Evolutionary conservation across 2,113 vertebrate genomes (phyloP), one percentile per base, ranked within the genome.

Genomic region (Prunella himalayana): DNA sequence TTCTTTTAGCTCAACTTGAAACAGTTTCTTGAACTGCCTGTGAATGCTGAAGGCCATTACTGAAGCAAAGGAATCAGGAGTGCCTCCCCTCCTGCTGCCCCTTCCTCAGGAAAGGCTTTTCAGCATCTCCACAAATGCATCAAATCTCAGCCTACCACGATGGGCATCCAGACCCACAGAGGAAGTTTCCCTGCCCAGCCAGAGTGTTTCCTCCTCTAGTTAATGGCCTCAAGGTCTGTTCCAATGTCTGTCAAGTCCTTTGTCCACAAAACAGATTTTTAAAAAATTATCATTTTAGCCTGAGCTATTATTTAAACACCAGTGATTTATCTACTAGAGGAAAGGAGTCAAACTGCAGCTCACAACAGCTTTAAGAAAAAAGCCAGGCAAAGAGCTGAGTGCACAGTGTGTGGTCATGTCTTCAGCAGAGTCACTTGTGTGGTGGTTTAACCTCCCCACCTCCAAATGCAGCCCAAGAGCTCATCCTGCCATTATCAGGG

Each of bases 401-500:
- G 22, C 0, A 0, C 1, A 9, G 27, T 2, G 7, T 5, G 15
- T 7, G 22, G 2, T 42, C 30, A 7, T 4, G 4, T 20, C 28
- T 44, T 60, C 41, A 69, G 61, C 22, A 75, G 35, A 66, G n/a
- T 10, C 12, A 17, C 21, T 21, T 37, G 14, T 19, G 33, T 22
- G 30, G 7, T 30, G 39, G 23, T 83, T 77, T 42, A 27, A 27
- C 30, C 13, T 25, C 8, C 42, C 56, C 68, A 51, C 12, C n/a
- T n/a, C 18, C 56, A 77, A 81, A 89, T 27, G 17, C n/a, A 85
- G 17, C 20, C 19, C 9, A 13, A 45, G 22, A 9, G 21, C 45
- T 39, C 41, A 4, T 37, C n/a, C 12, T 27, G 28, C 25, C 31
- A 8, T 13, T 2, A 6, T 25, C 27, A 42, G 15, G 19, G 31